These are phyloP conservation scores for Oncorhynchus clarkii DNA, from an alignment of 2,113 vertebrate species.

Conservation along the genomic window DNA sequence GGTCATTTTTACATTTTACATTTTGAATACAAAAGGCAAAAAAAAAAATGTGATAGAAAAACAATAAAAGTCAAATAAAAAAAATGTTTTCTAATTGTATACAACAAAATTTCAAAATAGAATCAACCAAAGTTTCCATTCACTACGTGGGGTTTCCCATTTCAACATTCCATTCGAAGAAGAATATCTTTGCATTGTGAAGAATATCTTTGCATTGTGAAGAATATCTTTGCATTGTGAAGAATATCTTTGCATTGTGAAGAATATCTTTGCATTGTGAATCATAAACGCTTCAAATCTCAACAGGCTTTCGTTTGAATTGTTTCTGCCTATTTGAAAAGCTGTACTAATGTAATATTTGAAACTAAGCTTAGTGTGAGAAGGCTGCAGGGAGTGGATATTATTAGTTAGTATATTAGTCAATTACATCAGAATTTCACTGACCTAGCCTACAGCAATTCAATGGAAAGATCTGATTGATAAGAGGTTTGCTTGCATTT, in stretches of 20 bases:
- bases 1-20: slow-evolving; percentile 56
- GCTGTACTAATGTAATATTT: neutral
- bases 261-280: neutral
- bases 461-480: neutral
- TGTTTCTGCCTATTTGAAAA: neutral
- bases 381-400: slow-evolving; percentile 6
- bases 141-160: slow-evolving; percentile 6
- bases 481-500: neutral
- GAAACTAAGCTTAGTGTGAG: neutral
- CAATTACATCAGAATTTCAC: neutral
- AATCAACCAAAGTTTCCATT: slow-evolving; percentile 5
- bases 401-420: slow-evolving; percentile 6
- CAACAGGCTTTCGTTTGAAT: neutral
- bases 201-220: neutral
- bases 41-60: slow-evolving; percentile 58
- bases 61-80: slow-evolving; percentile 51
- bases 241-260: neutral
- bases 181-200: neutral
- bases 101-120: slow-evolving; percentile 12
- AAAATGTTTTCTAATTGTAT: slow-evolving; percentile 38
- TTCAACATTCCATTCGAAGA: slow-evolving; percentile 17
- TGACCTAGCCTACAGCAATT: neutral
- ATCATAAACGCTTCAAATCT: neutral
- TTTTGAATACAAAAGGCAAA: slow-evolving; percentile 73
- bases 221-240: neutral